Evolutionary conservation across 2,113 vertebrate species (phyloP).

Genomic region (Psettodes erumei): DNA sequence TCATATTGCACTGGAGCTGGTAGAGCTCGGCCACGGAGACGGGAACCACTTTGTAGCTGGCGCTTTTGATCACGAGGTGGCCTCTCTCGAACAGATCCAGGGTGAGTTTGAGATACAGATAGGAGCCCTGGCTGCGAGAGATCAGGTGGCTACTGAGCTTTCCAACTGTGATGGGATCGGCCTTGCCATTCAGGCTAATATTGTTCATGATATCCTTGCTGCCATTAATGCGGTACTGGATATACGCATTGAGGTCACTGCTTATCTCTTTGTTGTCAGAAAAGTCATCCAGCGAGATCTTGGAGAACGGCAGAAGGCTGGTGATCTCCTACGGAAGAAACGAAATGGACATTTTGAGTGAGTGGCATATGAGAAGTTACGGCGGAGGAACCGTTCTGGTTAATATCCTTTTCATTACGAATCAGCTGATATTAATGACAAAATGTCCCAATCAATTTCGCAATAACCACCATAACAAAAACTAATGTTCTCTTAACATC

Average conservation of each 20-base stretch:
- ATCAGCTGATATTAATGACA: background rate
- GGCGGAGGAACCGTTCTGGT: background rate
- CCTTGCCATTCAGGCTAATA: conserved; percentile 94
- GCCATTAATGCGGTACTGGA: conserved; percentile 91
- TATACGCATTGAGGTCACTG: conserved; percentile 92
- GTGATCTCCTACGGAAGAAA: conserved; percentile 87
- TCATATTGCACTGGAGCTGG: conserved; percentile 98
- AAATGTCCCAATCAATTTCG: background rate
- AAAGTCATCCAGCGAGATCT: conserved; percentile 92
- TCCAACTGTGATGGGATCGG: conserved; percentile 87
- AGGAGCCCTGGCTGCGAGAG: conserved; percentile 94
- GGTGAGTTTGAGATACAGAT: conserved; percentile 96
- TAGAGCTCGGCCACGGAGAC: conserved; percentile 97
- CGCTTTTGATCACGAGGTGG: conserved; percentile 96
- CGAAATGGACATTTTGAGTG: background rate
- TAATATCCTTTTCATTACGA: background rate
- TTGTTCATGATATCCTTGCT: conserved; percentile 96
- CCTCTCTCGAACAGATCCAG: conserved; percentile 96
- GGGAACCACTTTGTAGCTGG: conserved; percentile 98
- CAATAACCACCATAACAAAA: conserved; percentile 1
- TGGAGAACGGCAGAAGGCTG: conserved; percentile 86
- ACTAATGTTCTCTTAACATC: background rate
- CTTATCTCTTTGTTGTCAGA: conserved; percentile 90
- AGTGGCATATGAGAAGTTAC: background rate
- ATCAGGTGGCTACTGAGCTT: conserved; percentile 96